Conservation (phyloP, 64 coral and sea anemone genomes). For the Stichodactyla mertensii region DNA sequence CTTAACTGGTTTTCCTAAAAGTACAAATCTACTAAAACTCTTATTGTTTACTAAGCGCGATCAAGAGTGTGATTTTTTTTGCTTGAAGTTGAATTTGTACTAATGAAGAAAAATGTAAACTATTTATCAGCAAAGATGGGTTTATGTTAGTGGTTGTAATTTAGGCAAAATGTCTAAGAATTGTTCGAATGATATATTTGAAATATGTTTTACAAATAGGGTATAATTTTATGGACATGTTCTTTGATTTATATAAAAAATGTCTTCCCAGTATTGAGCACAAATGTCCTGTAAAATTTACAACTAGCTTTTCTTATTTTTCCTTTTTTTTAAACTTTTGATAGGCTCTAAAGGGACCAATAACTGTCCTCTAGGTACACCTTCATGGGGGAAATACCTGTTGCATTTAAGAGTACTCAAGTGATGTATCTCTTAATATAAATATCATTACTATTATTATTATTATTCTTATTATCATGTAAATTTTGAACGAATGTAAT, state of each 20-base stretch:
- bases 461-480: not conserved
- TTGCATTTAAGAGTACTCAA: not conserved
- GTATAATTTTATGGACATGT: not conserved
- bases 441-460: not conserved
- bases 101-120: no score
- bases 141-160: no score
- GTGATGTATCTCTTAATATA: no score
- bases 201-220: not conserved
- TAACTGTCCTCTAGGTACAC: not conserved
- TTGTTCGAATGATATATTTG: not conserved
- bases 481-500: not conserved
- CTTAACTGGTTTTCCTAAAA: no score
- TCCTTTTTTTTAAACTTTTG: not conserved
- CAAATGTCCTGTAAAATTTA: not conserved
- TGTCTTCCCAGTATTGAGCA: not conserved
- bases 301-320: not conserved
- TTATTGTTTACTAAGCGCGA: no score
- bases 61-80: no score
- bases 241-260: not conserved
- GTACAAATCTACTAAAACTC: no score
- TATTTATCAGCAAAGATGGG: no score
- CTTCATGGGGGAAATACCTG: not conserved
- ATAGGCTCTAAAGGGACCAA: not conserved
- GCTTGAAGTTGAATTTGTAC: no score
- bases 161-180: no score